Evolutionary conservation across 2,888 invertebrate genomes (phyloP), one percentile per base, ranked within the genome.

Genomic region (Thelaira solivaga): DNA sequence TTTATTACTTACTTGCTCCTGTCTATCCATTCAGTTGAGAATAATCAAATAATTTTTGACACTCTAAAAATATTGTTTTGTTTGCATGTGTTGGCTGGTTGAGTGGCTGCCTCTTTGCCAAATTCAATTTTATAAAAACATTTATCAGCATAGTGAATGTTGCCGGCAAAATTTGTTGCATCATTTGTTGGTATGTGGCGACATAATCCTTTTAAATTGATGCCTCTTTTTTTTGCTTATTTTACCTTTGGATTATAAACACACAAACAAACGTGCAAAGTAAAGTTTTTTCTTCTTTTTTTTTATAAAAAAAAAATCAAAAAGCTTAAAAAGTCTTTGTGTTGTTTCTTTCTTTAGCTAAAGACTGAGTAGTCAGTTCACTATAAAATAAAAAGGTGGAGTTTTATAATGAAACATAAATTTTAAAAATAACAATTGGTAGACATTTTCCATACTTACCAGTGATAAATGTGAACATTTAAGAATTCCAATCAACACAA

Each of bases 141-240:
- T 69, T 69, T 43, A 69, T 69, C 69, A 72, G 36, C 1, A 57
- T 49, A 61, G 31, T 49, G 41, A 34, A 72, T 64, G 64, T 39
- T 47, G 55, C 26, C 22, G n/a, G n/a, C n/a, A n/a, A 65, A 39
- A 65, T 49, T 64, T 64, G 64, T 55, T 39, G 45, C 45, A 64
- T 36, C 36, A 57, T 29, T 47, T 57, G 45, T 57, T 29, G 49
- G 39, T 45, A 62, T 62, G 57, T 72, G 71, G 65, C 65, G 53
- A 71, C 65, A 76, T 76, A 76, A 76, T 76, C 76, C 71, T 55
- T 61, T 71, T 59, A 51, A 65, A 57, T 43, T 34, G 49, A 26
- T 65, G 65, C 39, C 65, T 49, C 24, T 57, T 49, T 47, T 29
- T 36, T 39, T 29, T 39, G 34, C 53, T 55, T n/a, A n/a, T n/a